Percentiles rank a stretch among this genome's conserved stretches.
Evolutionary conservation across 2,797 vertebrate species (phyloP).

Genomic region (Artibeus jamaicensis): DNA sequence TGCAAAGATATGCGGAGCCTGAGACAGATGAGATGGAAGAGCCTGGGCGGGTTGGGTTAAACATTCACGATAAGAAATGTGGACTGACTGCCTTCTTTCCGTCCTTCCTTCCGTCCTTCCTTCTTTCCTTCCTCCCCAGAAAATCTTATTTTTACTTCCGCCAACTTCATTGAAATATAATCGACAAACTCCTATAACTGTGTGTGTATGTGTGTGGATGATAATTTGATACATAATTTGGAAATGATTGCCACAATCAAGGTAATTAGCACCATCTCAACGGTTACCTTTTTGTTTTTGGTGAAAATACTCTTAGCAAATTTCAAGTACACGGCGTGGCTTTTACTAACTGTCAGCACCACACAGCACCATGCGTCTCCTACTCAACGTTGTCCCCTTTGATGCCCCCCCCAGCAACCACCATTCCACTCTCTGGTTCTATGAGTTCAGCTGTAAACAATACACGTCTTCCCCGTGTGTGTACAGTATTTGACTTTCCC

Average conservation of each 20-base stretch:
- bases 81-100: background rate
- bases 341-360: background rate
- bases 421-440: background rate
- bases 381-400: background rate
- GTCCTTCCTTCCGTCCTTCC: background rate
- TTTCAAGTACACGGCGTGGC: background rate
- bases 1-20: background rate
- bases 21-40: background rate
- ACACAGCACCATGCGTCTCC: background rate
- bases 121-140: background rate
- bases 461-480: background rate
- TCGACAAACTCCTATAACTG: background rate
- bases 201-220: no score
- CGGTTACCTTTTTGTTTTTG: background rate
- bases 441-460: background rate
- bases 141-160: background rate
- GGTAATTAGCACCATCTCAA: background rate
- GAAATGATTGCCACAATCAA: background rate
- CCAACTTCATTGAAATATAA: background rate
- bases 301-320: background rate
- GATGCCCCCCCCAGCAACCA: background rate
- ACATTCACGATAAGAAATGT: background rate
- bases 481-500: background rate
- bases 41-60: background rate
- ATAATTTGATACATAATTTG: background rate